Evolutionary conservation across 2,888 invertebrate genomes (phyloP).

Genomic region (Metellina segmentata): DNA sequence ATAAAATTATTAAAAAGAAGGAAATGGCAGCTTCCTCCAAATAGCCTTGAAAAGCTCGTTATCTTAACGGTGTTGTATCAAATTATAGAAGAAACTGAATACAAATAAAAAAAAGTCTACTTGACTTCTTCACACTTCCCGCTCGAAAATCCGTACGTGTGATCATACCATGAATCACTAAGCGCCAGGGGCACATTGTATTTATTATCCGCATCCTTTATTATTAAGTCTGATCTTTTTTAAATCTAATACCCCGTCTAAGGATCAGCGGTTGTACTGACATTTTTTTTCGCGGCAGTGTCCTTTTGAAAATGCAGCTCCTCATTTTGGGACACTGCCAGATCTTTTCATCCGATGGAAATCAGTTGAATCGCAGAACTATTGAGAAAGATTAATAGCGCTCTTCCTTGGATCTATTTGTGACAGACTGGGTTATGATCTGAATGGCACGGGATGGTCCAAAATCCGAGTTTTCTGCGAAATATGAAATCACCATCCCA

Average conservation of each 20-base stretch:
- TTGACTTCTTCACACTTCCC: slow-evolving; percentile 20
- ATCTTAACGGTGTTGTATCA: slow-evolving; percentile 42
- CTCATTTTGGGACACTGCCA: slow-evolving; percentile 71
- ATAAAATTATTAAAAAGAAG: background rate
- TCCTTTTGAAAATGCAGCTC: slow-evolving; percentile 69
- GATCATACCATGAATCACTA: slow-evolving; percentile 57
- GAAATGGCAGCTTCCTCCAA: background rate
- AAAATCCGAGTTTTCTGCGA: slow-evolving; percentile 65
- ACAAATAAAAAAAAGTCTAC: background rate
- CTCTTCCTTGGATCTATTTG: slow-evolving; percentile 71
- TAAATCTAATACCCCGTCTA: slow-evolving; percentile 55
- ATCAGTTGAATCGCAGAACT: slow-evolving; percentile 66
- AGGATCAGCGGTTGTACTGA: slow-evolving; percentile 41
- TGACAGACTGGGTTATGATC: slow-evolving; percentile 60
- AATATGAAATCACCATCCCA: slow-evolving; percentile 48
- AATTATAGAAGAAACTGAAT: slow-evolving; percentile 32
- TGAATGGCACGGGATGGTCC: slow-evolving; percentile 65
- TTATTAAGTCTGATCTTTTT: slow-evolving; percentile 58
- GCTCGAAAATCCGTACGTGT: slow-evolving; percentile 33
- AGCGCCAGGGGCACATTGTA: slow-evolving; percentile 41
- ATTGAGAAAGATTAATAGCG: slow-evolving; percentile 76
- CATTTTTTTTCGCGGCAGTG: slow-evolving; percentile 51
- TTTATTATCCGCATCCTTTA: slow-evolving; percentile 62
- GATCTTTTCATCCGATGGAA: slow-evolving; percentile 72
- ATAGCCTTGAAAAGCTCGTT: background rate